A percentile compares a stretch with the other conserved stretches of the same genome.
Evolutionary conservation across 2,888 invertebrate species (phyloP).

Genomic region (Formica aserva): DNA sequence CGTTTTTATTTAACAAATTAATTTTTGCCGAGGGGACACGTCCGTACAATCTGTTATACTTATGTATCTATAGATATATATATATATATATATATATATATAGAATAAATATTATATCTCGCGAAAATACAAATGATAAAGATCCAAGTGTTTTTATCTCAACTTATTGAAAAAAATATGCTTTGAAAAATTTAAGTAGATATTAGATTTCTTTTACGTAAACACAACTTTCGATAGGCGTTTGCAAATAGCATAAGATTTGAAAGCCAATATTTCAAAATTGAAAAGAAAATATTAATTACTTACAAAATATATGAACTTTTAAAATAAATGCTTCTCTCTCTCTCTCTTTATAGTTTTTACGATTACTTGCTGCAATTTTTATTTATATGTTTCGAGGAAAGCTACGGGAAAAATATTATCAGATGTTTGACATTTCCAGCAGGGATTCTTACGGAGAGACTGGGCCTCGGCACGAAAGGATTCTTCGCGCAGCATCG

Average conservation of each 20-base stretch:
- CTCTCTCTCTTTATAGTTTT: not conserved
- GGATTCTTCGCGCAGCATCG: conserved; percentile 77
- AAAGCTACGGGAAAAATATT: not conserved
- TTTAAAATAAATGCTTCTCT: not conserved
- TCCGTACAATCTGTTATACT: not conserved
- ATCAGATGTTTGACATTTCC: not conserved
- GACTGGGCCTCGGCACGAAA: conserved; percentile 82
- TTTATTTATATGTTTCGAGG: not conserved
- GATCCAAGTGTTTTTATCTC: not conserved
- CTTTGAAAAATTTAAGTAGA: not conserved
- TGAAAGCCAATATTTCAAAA: not conserved
- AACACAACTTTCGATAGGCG: not conserved
- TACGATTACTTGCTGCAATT: not conserved
- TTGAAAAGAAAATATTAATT: not conserved
- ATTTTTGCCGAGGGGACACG: not conserved
- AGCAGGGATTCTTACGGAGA: conserved; percentile 77
- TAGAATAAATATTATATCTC: not conserved
- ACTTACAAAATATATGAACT: not conserved
- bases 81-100: not conserved
- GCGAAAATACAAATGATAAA: not conserved
- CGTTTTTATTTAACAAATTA: not conserved
- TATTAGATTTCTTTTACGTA: not conserved
- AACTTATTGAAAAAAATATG: not conserved
- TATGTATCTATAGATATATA: not conserved
- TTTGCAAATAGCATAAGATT: not conserved